Conservation (phyloP, 2,797 vertebrate genomes). For the Taeniopygia guttata region DNA sequence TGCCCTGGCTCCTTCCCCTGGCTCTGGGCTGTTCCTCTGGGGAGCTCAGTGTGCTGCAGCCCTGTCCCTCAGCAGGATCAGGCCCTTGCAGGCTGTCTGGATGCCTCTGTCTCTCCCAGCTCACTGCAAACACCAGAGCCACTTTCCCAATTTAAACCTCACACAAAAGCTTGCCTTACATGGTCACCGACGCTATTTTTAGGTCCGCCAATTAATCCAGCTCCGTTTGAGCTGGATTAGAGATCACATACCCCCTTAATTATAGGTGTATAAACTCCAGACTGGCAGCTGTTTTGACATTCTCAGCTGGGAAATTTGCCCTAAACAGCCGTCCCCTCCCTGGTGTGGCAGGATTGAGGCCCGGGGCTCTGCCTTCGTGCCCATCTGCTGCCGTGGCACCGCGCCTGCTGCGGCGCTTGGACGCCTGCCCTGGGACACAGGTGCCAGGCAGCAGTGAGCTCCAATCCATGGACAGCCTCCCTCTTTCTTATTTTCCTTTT, state of each 20-base stretch:
- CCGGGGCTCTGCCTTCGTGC: conserved; percentile 8
- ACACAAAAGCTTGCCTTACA: conserved; percentile 62
- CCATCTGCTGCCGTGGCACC: conserved; percentile 62
- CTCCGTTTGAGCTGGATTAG: conserved; percentile 67
- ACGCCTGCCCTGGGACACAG: conserved; percentile 56
- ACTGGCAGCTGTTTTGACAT: conserved; percentile 69
- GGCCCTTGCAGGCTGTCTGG: neutral
- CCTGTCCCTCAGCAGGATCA: neutral
- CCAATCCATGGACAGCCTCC: neutral
- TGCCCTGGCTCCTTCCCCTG: neutral
- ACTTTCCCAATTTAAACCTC: conserved; percentile 35
- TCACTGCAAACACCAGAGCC: neutral
- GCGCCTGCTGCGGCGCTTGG: conserved; percentile 43
- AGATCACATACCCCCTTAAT: conserved; percentile 69
- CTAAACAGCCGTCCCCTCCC: conserved; percentile 47
- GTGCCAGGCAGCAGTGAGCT: conserved; percentile 47
- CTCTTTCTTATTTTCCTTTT: neutral
- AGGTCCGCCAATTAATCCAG: conserved; percentile 67
- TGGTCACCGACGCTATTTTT: conserved; percentile 62
- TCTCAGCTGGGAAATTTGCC: conserved; percentile 67
- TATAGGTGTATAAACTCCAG: conserved; percentile 69
- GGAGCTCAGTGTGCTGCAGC: fast-evolving
- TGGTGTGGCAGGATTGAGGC: neutral
- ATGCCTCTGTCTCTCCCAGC: neutral
- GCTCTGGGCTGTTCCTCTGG: neutral